Evolutionary conservation across 92 coral and sea anemone species (phyloP).

Genomic region (Epizoanthus illoricatus): DNA sequence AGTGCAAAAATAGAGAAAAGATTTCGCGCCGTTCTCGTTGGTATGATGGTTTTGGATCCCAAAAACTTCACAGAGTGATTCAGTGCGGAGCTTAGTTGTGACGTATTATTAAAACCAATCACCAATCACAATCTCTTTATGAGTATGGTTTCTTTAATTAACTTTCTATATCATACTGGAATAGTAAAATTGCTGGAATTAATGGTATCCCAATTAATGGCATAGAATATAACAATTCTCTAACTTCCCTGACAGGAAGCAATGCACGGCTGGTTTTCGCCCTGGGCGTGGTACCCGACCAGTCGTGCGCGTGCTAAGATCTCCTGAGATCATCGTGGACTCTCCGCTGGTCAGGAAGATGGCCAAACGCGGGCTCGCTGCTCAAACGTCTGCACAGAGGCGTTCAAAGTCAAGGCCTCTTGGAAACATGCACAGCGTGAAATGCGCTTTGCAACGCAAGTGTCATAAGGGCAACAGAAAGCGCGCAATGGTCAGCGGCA

Average conservation of each 20-base stretch:
- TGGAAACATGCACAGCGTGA: constrained; percentile 26
- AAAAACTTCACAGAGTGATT: too few relatives aligned
- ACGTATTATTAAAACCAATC: too few relatives aligned
- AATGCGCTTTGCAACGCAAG: constrained; percentile 3
- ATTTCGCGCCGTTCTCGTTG: too few relatives aligned
- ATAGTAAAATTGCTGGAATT: too few relatives aligned
- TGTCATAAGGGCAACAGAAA: constrained; percentile 36
- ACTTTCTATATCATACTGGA: too few relatives aligned
- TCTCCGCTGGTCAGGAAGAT: constrained; percentile 15
- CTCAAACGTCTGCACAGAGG: constrained; percentile 20
- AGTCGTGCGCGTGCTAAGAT: not conserved
- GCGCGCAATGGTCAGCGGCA: constrained; percentile 19
- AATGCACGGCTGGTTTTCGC: not conserved
- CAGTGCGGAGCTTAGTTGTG: too few relatives aligned
- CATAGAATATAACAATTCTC: not conserved
- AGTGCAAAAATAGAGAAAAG: too few relatives aligned
- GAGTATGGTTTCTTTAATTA: too few relatives aligned
- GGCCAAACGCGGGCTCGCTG: constrained; percentile 40
- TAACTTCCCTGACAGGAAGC: not conserved
- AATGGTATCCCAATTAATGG: too few relatives aligned
- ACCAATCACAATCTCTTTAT: too few relatives aligned
- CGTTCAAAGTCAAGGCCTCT: not conserved
- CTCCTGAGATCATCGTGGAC: not conserved
- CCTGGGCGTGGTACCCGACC: constrained; percentile 1
- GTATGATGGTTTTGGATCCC: too few relatives aligned